Conservation (phyloP, 2,797 vertebrate genomes). For the Amblyopsis hoosieri region DNA sequence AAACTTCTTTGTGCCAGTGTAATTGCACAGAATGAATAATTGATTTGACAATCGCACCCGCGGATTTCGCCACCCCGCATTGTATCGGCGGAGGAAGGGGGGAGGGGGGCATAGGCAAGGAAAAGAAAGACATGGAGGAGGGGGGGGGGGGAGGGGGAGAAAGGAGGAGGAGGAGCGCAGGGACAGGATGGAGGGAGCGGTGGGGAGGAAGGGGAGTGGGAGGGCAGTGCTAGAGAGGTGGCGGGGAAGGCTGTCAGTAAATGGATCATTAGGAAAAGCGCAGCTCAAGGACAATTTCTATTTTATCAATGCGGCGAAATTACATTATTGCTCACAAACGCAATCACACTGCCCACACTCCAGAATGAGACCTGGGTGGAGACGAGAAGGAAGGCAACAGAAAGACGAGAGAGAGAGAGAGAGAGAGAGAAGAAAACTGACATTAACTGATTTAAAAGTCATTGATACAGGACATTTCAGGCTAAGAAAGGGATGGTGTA, state of each 20-base stretch:
- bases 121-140: conserved; percentile 16
- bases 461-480: conserved; percentile 97
- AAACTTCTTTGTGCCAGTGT: conserved; percentile 99
- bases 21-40: conserved; percentile 99
- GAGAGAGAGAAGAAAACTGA: conserved; percentile 49
- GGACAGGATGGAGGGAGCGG: background rate
- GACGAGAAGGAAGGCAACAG: conserved; percentile 41
- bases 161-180: conserved; percentile 7
- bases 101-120: conserved; percentile 40
- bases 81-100: conserved; percentile 82
- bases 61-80: conserved; percentile 94
- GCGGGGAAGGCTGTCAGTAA: conserved; percentile 88
- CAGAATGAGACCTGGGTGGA: conserved; percentile 63
- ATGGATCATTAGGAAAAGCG: conserved; percentile 96
- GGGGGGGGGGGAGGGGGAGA: conserved; percentile 18
- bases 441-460: conserved; percentile 89
- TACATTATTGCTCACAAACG: no score
- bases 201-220: conserved; percentile 77
- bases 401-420: conserved; percentile 40
- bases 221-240: conserved; percentile 90
- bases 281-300: conserved; percentile 99
- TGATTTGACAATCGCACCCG: conserved; percentile 99
- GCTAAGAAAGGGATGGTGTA: conserved; percentile 76
- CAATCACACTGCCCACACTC: conserved; percentile 98
- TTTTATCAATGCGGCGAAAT: conserved; percentile 99